Percentiles rank a stretch among this genome's conserved stretches.
phyloP scores from a whole-genome alignment of 2,113 vertebrate genomes.

The Coracopsis vasa region DNA sequence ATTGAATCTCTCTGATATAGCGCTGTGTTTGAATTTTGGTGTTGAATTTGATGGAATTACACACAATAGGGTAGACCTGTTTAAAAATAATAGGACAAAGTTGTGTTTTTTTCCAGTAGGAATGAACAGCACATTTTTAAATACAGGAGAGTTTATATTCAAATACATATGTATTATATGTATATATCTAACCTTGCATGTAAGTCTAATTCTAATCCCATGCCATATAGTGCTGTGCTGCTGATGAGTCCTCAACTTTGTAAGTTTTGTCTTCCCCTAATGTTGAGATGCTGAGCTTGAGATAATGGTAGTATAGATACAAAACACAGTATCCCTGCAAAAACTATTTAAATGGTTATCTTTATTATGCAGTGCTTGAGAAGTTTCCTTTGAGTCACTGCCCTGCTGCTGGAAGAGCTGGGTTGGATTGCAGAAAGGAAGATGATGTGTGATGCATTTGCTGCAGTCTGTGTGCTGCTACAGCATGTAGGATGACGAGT shows the following conservation, averaged over 20 bases:
- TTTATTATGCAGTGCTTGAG: neutral
- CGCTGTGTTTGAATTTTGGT: neutral
- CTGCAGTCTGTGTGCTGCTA: neutral
- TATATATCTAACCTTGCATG: neutral
- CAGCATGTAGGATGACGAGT: neutral
- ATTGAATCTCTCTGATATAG: neutral
- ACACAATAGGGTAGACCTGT: neutral
- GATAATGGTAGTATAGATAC: neutral
- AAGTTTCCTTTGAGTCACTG: neutral
- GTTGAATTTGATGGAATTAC: neutral
- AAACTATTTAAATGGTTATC: neutral
- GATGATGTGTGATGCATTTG: neutral
- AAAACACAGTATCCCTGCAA: neutral
- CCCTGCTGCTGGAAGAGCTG: neutral
- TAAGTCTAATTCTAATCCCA: neutral
- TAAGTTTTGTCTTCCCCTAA: neutral
- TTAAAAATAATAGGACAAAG: neutral
- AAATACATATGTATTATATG: neutral
- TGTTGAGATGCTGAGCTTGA: neutral
- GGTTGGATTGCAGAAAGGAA: neutral
- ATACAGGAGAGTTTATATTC: neutral
- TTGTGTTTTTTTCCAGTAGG: neutral
- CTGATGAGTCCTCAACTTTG: neutral
- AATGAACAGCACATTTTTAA: neutral
- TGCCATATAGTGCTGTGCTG: neutral